A percentile compares a stretch with the other conserved stretches of the same genome.
phyloP scores from a whole-genome alignment of 2,797 vertebrate species.

The Paedocypris micromegethes region DNA sequence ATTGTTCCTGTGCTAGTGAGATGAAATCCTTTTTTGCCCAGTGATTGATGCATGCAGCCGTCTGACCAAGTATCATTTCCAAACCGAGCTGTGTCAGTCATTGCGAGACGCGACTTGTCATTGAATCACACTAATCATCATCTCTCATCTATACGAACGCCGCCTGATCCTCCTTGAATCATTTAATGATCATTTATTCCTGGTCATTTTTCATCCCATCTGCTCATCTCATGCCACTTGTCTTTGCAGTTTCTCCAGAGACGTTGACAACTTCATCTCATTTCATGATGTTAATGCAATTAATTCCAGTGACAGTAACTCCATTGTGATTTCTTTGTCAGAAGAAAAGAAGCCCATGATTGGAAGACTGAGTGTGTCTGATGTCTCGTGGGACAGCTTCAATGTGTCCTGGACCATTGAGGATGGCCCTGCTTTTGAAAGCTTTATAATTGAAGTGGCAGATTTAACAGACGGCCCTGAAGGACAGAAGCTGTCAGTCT shows the following conservation, averaged over 20 bases:
- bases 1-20: conserved; percentile 12
- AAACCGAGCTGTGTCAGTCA: too few species aligned
- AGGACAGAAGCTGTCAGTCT: conserved; percentile 74
- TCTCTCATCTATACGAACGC: conserved; percentile 9
- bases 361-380: conserved; percentile 70
- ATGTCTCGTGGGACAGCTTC: conserved; percentile 79
- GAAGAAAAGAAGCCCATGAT: conserved; percentile 74
- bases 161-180: background rate
- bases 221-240: background rate
- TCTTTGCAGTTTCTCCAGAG: background rate
- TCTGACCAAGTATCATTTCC: too few species aligned
- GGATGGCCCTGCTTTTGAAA: conserved; percentile 72
- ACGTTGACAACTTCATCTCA: conserved; percentile 1
- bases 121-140: conserved; percentile 2
- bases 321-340: conserved; percentile 71
- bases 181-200: too few species aligned
- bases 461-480: conserved; percentile 70
- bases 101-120: background rate
- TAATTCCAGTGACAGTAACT: conserved; percentile 48
- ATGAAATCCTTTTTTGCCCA: background rate
- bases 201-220: conserved; percentile 2
- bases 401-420: conserved; percentile 80
- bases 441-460: conserved; percentile 87
- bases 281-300: conserved; percentile 22
- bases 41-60: background rate